Percentiles rank a stretch among this genome's conserved stretches.
These are phyloP conservation scores for Chironex yamaguchii DNA, from an alignment of 30 jellyfish, hydroid and myxozoan species.

Conservation along the genomic window DNA sequence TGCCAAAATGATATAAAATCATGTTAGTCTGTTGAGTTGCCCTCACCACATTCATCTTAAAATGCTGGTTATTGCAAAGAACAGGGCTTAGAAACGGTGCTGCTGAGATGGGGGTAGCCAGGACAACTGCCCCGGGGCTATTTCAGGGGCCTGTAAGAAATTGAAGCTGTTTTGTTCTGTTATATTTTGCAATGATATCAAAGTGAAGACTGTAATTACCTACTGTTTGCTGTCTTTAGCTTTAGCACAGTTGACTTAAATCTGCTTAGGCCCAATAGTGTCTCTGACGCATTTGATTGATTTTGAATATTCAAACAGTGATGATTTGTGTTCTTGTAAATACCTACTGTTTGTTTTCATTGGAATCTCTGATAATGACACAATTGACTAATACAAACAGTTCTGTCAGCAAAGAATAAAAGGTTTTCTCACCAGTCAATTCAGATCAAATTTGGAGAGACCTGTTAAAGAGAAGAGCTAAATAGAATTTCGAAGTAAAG, in stretches of 20 bases:
- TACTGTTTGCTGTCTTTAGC: neutral
- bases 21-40: too few species aligned
- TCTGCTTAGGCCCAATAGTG: neutral
- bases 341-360: neutral
- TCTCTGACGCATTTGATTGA: neutral
- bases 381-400: conserved; percentile 8
- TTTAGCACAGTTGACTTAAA: neutral
- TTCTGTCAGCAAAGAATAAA: neutral
- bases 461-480: conserved; percentile 23
- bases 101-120: conserved; percentile 48
- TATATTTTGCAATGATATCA: conserved; percentile 34
- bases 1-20: too few species aligned
- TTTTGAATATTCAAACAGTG: conserved; percentile 8
- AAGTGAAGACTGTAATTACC: neutral
- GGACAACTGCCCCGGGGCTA: conserved; percentile 42
- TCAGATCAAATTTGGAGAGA: conserved; percentile 46
- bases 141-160: conserved; percentile 40
- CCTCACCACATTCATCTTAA: too few species aligned
- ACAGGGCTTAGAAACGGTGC: too few species aligned
- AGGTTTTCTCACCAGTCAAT: neutral
- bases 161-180: conserved; percentile 26
- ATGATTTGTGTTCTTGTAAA: neutral
- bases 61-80: too few species aligned
- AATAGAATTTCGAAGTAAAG: conserved; percentile 12
- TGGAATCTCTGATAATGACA: conserved; percentile 2